Evolutionary conservation across 2,797 vertebrate species (phyloP), one percentile per base, ranked within the genome.

Genomic region (Lepus oiostolus): DNA sequence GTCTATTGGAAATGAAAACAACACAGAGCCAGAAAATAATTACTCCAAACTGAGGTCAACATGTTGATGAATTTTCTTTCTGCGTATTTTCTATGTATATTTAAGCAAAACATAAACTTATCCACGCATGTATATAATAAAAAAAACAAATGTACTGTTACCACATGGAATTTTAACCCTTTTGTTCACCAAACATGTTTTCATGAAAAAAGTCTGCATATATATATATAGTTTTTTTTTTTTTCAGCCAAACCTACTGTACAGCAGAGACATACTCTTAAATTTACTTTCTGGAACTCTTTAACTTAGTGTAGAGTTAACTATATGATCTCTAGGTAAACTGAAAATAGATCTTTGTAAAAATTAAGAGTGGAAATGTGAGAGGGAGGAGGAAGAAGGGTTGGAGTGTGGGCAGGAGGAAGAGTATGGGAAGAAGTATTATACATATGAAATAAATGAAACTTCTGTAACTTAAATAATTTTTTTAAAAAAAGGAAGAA

Each of bases 1-100:
- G 14, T 28, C 16, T 52, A 88, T 63, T 47, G 74, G 6, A 92
- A 87, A 72, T 68, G n/a, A 88, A 93, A 35, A 74, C 38, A 81
- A 74, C 83, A 63, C 0, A 60, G 12, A 0, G 65, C 63, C 2
- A 76, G 83, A 68, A 88, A 93, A 95, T 32, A 84, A 83, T 74
- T 38, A 72, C 11, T 71, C 3, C 8, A 71, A 82, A 80, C 4
- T 74, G 60, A 91, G 11, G 28, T 95, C 7, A 85, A 52, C 65
- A 70, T 3, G 22, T 26, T 70, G 26, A 74, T 8, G 0, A 19
- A 9, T 76, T 79, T 82, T 63, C 54, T 83, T 89, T 90, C 17
- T 38, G 22, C 19, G 12, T n/a, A 2, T 74, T 93, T 72, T 47
- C 22, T 88, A 58, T 82, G 79, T 60, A 42, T 16, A 68, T 92